Evolutionary conservation across 2,888 invertebrate genomes (phyloP), one percentile per base, ranked within the genome.

Genomic region (Melipona bicolor): DNA sequence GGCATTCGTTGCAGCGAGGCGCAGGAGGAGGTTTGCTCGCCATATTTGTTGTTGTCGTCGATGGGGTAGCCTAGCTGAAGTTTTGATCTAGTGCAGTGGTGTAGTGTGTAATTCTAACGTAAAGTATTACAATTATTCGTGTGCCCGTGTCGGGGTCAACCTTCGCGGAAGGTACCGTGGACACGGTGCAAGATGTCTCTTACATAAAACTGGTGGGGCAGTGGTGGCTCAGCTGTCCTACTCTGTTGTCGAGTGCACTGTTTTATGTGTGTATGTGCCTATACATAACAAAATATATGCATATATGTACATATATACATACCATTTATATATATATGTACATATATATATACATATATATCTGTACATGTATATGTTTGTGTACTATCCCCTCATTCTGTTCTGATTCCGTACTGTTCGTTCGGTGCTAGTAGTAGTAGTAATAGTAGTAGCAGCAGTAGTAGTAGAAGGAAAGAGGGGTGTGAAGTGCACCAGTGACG

Each of bases 41-140:
- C 97, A 97, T 97, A 97, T 97, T 97, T 97, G 97, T 97, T 97
- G 96, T 97, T 97, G 96, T 97, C 96, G 96, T 96, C 96, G 95
- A 96, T 96, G 96, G 96, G 96, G 95, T 95, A 96, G 95, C 95
- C 91, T 86, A 89, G 83, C 82, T 84, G 65, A 68, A 83, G 79
- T 85, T 81, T 79, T 52, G 76, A 71, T 65, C 36, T 87, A 79
- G 86, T 75, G 81, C 73, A 78, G 83, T 83, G 85, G 71, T 77
- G 77, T 81, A 85, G 86, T 85, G 85, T 69, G 52, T 59, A 62
- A 81, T 80, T 73, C n/a, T 65, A 56, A 81, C 81, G 75, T 81
- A 86, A 84, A 76, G 54, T 64, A 77, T 64, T 19, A 43, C 19
- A 52, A 70, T 62, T 36, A 50, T 52, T 70, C 79, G 77, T 49